These are phyloP conservation scores for Oryzias dopingdopingensis DNA, from an alignment of 2,797 vertebrate species.

Conservation along the genomic window DNA sequence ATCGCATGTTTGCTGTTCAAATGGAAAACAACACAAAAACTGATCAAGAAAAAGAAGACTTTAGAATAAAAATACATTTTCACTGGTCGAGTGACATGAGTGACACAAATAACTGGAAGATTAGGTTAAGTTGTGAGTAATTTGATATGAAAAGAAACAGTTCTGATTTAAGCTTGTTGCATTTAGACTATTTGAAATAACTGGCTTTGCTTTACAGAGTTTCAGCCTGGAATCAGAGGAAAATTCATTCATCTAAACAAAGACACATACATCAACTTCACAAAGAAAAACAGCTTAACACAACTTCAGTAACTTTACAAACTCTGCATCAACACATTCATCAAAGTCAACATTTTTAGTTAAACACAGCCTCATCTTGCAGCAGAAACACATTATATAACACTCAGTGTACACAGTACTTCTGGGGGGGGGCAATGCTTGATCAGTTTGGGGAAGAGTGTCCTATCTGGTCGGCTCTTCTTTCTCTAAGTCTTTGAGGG, in stretches of 20 bases:
- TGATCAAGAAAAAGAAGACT: too few species aligned
- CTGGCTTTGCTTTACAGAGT: too few species aligned
- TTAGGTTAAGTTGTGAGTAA: too few species aligned
- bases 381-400: background rate
- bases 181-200: too few species aligned
- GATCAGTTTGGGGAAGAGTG: background rate
- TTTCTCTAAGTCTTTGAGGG: conserved; percentile 51
- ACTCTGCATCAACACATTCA: conserved; percentile 1
- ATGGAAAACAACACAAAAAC: too few species aligned
- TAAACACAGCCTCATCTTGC: conserved; percentile 10
- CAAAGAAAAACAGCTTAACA: conserved; percentile 13
- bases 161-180: too few species aligned
- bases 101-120: too few species aligned
- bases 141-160: too few species aligned
- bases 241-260: conserved; percentile 10
- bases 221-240: too few species aligned
- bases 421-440: background rate
- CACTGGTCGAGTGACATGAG: too few species aligned
- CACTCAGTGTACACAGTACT: conserved; percentile 2
- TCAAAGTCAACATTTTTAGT: background rate
- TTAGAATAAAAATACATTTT: too few species aligned
- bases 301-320: conserved; percentile 8
- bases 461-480: conserved; percentile 30
- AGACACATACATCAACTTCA: conserved; percentile 2
- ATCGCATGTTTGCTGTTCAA: too few species aligned